Evolutionary conservation across 2,113 vertebrate species (phyloP).

Genomic region (Sphaerodactylus townsendi): DNA sequence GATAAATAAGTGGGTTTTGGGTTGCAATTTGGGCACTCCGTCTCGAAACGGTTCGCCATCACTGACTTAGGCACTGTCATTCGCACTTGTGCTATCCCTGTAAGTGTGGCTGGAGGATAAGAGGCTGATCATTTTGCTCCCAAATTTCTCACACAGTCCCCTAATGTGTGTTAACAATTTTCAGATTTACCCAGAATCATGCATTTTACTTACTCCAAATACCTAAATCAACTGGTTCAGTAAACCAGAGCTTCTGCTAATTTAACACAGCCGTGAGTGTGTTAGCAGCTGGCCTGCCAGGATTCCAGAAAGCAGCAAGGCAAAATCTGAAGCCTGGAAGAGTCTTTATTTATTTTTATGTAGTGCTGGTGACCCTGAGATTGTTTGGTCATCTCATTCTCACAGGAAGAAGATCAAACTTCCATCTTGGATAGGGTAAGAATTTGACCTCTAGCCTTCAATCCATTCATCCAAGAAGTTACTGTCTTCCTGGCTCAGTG

Average conservation of each 20-base stretch:
- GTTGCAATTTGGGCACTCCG: no score
- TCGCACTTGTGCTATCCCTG: no score
- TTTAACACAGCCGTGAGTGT: neutral
- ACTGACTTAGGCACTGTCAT: no score
- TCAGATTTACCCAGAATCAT: neutral
- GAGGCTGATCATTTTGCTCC: neutral
- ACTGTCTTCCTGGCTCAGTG: constrained; percentile 15
- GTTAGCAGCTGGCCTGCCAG: neutral
- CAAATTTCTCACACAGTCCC: neutral
- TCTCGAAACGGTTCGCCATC: no score
- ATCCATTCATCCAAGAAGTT: constrained; percentile 17
- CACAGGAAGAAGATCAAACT: constrained; percentile 30
- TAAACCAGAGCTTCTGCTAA: neutral
- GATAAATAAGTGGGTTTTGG: no score
- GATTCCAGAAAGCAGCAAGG: neutral
- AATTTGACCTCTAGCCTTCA: constrained; percentile 29
- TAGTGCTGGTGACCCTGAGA: constrained; percentile 27
- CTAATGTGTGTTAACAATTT: neutral
- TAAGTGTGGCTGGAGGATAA: neutral
- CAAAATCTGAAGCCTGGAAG: neutral
- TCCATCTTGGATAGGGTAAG: constrained; percentile 21
- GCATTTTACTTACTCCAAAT: neutral
- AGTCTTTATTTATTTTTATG: constrained; percentile 36
- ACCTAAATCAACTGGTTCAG: neutral
- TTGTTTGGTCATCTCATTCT: constrained; percentile 36